phyloP scores from a whole-genome alignment of 2,113 vertebrate species.

The Alligator sinensis region DNA sequence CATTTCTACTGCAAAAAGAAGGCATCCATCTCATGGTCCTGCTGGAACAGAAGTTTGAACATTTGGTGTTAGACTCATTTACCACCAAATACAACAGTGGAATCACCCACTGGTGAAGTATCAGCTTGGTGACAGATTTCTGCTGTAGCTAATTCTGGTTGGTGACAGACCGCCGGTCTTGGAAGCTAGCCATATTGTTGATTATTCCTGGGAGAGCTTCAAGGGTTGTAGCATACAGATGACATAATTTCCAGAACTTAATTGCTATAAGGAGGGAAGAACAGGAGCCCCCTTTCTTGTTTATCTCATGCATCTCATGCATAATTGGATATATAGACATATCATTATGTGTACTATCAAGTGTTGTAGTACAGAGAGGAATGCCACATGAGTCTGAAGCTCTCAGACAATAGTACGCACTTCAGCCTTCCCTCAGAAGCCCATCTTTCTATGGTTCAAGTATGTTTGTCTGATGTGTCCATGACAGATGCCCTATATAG shows the following conservation, averaged over 20 bases:
- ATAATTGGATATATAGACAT: neutral
- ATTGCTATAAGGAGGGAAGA: neutral
- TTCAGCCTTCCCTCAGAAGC: neutral
- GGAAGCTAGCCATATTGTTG: neutral
- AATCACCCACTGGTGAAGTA: neutral
- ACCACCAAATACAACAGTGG: neutral
- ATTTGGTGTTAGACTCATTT: neutral
- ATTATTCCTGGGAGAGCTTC: neutral
- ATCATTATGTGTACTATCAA: neutral
- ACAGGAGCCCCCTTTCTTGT: neutral
- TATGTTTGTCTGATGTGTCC: no score
- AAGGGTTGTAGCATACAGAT: neutral
- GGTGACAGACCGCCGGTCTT: neutral
- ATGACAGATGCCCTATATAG: no score
- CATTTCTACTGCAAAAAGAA: neutral
- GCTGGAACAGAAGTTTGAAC: neutral
- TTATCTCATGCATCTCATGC: neutral
- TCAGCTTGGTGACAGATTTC: neutral
- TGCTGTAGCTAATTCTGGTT: neutral
- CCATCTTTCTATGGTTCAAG: neutral
- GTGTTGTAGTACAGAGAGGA: neutral
- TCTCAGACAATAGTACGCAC: neutral
- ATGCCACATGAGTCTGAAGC: neutral
- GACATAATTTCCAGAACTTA: neutral
- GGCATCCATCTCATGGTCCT: no score